Evolutionary conservation across 2,888 invertebrate species (phyloP), one percentile per base, ranked within the genome.

Genomic region (Aleiodes testaceus): DNA sequence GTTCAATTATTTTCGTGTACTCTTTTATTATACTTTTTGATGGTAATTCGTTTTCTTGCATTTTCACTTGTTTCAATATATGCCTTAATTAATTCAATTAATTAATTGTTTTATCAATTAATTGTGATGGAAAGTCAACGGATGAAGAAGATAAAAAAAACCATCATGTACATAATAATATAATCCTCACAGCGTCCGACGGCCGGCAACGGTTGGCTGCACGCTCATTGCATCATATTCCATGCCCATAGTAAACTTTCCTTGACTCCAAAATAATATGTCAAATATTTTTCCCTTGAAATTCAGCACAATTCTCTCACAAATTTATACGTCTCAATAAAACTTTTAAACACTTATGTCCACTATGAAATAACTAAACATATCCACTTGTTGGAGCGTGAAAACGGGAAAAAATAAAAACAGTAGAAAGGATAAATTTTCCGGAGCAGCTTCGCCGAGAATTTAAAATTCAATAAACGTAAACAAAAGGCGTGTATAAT

Each of bases 141-240:
- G 36, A 36, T 36, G 7, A 36, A 36, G 11, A 0, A 36, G 11
- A 36, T 36, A 36, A 36, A 36, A 36, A 36, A 36, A 36, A 36
- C 0, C 7, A 36, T 36, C 36, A 36, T 36, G 7, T 36, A 36
- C 2, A 11, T 36, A 36, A 26, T 26, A 11, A 9, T 36, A 36
- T 26, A 26, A 26, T 59, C 42, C 12, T 53, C 44, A 63, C 71
- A 72, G 72, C 66, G 70, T 70, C 70, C 70, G 70, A 76, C 77
- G 78, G 77, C 77, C 74, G 75, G 76, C 77, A 74, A 66, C 12
- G 22, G 6, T 55, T 61, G 47, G 59, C 50, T 22, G 64, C 49
- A 49, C 55, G 55, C 18, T 72, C 50, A 49, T 50, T 22, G 50
- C 59, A 42, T 59, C 18, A 59, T 42, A 59, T 59, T 16, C 42